phyloP scores from a whole-genome alignment of 2,113 vertebrate genomes.

The Nestor notabilis region DNA sequence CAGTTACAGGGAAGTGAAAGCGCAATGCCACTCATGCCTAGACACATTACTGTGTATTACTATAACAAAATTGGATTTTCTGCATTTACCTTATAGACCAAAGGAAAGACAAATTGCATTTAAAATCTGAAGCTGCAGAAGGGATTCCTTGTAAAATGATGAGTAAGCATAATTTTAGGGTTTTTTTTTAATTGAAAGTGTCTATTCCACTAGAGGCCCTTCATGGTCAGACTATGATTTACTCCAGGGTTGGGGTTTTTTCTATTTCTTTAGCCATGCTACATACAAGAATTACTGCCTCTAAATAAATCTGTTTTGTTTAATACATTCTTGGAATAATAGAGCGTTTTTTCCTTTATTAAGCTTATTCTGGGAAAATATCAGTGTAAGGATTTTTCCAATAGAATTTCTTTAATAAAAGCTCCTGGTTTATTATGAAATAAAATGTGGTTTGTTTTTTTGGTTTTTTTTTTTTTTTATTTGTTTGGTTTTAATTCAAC shows the following conservation, averaged over 20 bases:
- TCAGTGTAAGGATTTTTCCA: background rate
- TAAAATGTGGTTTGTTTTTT: background rate
- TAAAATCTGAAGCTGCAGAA: background rate
- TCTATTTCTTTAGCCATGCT: background rate
- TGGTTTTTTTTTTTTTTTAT: background rate
- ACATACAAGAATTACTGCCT: background rate
- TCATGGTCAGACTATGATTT: background rate
- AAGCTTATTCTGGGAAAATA: background rate
- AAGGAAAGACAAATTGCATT: background rate
- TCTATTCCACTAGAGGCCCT: conserved; percentile 44
- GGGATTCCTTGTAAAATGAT: background rate
- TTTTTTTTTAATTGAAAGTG: background rate
- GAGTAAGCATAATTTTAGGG: background rate
- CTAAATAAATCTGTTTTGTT: background rate
- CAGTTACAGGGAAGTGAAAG: background rate
- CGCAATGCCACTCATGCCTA: background rate
- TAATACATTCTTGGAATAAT: background rate
- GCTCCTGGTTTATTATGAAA: background rate
- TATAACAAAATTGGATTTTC: background rate
- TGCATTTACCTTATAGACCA: background rate
- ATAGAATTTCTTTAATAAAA: background rate
- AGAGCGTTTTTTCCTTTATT: background rate
- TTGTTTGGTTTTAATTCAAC: background rate
- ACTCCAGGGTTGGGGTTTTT: background rate
- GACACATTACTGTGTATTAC: background rate